Percentiles rank a stretch among this genome's conserved stretches.
phyloP scores from a whole-genome alignment of 2,113 vertebrate species.

The Ceuthmochares aereus region DNA sequence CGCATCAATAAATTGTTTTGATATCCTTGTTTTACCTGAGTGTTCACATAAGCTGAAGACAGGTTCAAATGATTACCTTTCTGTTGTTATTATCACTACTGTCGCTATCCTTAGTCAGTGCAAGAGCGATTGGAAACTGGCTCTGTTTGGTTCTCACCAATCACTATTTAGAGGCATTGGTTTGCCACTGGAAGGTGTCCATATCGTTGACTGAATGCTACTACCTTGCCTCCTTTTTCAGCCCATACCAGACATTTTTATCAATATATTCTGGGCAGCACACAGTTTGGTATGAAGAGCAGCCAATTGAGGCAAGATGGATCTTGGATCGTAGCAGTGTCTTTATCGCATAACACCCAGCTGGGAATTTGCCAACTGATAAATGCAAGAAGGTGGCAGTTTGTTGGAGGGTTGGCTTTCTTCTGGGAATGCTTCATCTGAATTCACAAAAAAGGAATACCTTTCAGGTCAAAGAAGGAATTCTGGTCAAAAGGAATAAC shows the following conservation, averaged over 20 bases:
- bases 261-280: neutral
- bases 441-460: neutral
- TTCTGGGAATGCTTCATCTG: neutral
- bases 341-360: neutral
- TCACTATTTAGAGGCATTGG: neutral
- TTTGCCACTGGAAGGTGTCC: neutral
- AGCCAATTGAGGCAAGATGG: neutral
- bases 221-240: neutral
- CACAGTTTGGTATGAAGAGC: neutral
- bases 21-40: neutral
- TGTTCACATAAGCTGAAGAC: neutral
- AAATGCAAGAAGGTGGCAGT: neutral
- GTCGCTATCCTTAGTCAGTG: neutral
- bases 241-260: neutral
- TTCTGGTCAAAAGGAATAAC: neutral
- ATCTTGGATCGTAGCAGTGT: neutral
- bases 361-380: conserved; percentile 17
- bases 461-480: neutral
- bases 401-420: neutral
- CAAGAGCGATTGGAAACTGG: neutral
- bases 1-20: neutral
- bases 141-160: neutral
- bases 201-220: neutral
- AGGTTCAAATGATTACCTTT: neutral
- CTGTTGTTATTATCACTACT: neutral